Evolutionary conservation across 2,888 invertebrate species (phyloP), one percentile per base, ranked within the genome.

Genomic region (Lycia hirtaria): DNA sequence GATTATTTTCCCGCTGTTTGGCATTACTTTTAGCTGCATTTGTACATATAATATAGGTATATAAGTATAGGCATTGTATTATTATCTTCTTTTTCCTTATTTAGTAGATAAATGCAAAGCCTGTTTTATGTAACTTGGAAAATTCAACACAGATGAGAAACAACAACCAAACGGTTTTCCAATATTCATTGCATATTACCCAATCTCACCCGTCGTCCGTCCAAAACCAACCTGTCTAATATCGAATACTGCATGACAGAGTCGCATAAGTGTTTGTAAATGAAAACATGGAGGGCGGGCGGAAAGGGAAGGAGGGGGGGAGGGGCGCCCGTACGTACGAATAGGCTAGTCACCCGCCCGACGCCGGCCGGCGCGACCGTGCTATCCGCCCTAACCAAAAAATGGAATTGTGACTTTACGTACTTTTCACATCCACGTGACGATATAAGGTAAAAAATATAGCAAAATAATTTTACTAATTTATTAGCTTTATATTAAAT

Each of bases 321-420:
- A n/a, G n/a, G n/a, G n/a, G n/a, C n/a, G n/a, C n/a, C n/a, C n/a
- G n/a, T n/a, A n/a, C n/a, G n/a, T n/a, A n/a, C 78, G 54, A 62
- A 64, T 80, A 62, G 67, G 72, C 74, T 58, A 89, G 90, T 90
- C 83, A 76, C 81, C 81, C 84, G 83, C 81, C 75, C 71, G 79
- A 80, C 87, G 80, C 80, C 81, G 84, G 80, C 77, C 76, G 81
- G 85, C 83, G 81, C 78, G 80, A 71, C 72, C 73, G 67, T 72
- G 69, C 67, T 61, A 65, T 56, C 49, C 60, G 58, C 56, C 65
- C 66, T 62, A 57, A 60, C 65, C 44, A 33, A 67, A 71, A 66
- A 55, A 76, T 76, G 77, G 60, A 70, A 69, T 60, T 69, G 77
- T 75, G 69, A 70, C 69, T 71, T 69, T 64, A 55, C 57, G 64